Conservation (phyloP, 2,797 vertebrate genomes). For the Spheniscus humboldti region DNA sequence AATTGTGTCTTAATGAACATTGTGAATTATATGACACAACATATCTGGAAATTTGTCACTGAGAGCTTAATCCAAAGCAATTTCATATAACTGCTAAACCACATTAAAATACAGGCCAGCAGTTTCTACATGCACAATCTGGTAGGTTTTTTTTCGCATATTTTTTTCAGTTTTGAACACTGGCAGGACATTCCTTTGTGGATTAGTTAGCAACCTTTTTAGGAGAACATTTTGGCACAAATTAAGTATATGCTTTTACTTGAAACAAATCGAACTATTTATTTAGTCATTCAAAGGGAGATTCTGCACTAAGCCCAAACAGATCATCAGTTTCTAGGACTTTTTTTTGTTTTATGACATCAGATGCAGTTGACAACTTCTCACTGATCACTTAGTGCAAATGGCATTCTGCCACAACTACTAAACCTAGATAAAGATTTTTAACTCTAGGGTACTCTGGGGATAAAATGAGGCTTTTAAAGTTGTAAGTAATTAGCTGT, state of each 20-base stretch:
- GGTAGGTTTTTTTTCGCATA: background rate
- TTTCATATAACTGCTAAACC: background rate
- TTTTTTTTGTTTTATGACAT: constrained; percentile 45
- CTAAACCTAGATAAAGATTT: constrained; percentile 41
- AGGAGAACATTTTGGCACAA: constrained; percentile 22
- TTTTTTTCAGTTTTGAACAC: background rate
- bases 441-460: constrained; percentile 25
- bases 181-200: background rate
- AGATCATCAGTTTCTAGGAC: constrained; percentile 26
- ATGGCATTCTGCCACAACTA: constrained; percentile 50
- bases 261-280: constrained; percentile 3
- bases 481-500: constrained; percentile 62
- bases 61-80: background rate
- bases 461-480: constrained; percentile 53
- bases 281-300: constrained; percentile 11
- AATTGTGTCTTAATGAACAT: background rate
- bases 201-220: background rate
- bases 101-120: background rate
- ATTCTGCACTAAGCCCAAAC: constrained; percentile 11
- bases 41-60: background rate
- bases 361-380: constrained; percentile 31
- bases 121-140: background rate
- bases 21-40: background rate
- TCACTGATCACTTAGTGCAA: constrained; percentile 49
- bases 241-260: background rate